Percentiles rank a stretch among this genome's conserved stretches.
phyloP scores from a whole-genome alignment of 2,888 invertebrate species.

The Limnephilus auricula region DNA sequence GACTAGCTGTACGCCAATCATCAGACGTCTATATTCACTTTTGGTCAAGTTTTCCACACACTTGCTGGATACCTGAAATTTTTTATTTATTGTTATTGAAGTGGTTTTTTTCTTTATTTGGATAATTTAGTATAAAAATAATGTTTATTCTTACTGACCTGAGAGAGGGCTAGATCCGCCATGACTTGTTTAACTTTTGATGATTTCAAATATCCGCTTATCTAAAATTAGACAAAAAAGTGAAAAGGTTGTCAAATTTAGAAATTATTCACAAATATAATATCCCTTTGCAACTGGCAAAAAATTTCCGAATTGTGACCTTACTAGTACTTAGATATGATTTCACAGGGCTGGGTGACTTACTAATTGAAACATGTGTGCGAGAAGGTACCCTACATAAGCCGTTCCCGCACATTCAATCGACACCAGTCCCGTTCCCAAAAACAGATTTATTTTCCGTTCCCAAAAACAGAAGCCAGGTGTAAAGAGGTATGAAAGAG shows the following conservation, averaged over 20 bases:
- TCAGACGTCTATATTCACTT: slow-evolving; percentile 92
- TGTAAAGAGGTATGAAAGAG: neutral
- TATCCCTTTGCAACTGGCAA: too few species aligned
- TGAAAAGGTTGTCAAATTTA: neutral
- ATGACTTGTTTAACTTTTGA: slow-evolving; percentile 94
- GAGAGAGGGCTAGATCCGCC: slow-evolving; percentile 94
- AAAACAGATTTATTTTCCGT: too few species aligned
- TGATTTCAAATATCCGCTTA: slow-evolving; percentile 82
- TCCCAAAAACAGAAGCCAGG: too few species aligned
- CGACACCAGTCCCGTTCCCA: too few species aligned
- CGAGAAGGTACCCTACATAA: too few species aligned
- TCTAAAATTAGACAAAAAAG: slow-evolving; percentile 72
- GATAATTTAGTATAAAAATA: neutral
- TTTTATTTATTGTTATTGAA: neutral
- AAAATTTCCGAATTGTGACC: too few species aligned
- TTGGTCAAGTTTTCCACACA: slow-evolving; percentile 90
- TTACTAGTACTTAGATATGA: too few species aligned
- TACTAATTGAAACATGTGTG: too few species aligned
- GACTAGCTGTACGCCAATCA: slow-evolving; percentile 94
- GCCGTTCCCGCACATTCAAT: too few species aligned
- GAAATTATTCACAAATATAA: neutral
- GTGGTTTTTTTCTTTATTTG: neutral
- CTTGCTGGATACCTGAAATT: slow-evolving; percentile 84
- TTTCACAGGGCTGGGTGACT: too few species aligned
- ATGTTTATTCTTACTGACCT: slow-evolving; percentile 72